These are phyloP conservation scores for Salvelinus alpinus DNA, from an alignment of 2,113 vertebrate species.

Conservation along the genomic window DNA sequence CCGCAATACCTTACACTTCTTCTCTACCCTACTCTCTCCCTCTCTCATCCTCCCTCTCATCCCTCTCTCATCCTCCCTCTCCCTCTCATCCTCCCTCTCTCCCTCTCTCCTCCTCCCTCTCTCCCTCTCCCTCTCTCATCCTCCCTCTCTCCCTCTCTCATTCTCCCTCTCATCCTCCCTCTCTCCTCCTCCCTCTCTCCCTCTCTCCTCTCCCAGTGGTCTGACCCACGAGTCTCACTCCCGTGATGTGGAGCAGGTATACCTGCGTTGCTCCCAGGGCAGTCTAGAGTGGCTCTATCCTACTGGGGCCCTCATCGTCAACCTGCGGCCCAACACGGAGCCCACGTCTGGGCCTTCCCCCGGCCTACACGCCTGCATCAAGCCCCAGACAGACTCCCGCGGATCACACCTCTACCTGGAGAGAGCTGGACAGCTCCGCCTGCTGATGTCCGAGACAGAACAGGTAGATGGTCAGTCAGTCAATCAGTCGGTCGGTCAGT, in stretches of 20 bases:
- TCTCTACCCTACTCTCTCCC: too few species aligned
- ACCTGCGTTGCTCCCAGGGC: slow-evolving; percentile 91
- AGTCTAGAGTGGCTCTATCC: slow-evolving; percentile 95
- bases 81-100: too few species aligned
- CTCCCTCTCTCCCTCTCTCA: not conserved
- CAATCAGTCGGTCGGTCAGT: too few species aligned
- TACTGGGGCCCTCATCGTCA: slow-evolving; percentile 89
- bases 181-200: too few species aligned
- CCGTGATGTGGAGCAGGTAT: slow-evolving; percentile 95
- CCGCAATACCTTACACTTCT: not conserved
- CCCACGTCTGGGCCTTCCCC: slow-evolving; percentile 56
- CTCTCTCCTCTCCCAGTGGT: slow-evolving; percentile 74
- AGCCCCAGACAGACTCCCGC: slow-evolving; percentile 80
- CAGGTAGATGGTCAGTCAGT: slow-evolving; percentile 27
- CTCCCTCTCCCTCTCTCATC: too few species aligned
- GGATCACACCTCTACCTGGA: slow-evolving; percentile 93
- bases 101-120: too few species aligned
- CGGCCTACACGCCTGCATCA: slow-evolving; percentile 85
- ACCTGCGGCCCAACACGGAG: slow-evolving; percentile 86
- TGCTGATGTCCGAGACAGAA: slow-evolving; percentile 82
- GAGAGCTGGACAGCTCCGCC: slow-evolving; percentile 83
- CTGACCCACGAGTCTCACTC: slow-evolving; percentile 87
- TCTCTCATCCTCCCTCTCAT: not conserved
- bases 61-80: not conserved
- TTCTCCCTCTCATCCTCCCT: not conserved